Percentiles rank a stretch among this genome's conserved stretches.
Conservation (phyloP, 2,113 vertebrate genomes). For the Passerina amoena region DNA sequence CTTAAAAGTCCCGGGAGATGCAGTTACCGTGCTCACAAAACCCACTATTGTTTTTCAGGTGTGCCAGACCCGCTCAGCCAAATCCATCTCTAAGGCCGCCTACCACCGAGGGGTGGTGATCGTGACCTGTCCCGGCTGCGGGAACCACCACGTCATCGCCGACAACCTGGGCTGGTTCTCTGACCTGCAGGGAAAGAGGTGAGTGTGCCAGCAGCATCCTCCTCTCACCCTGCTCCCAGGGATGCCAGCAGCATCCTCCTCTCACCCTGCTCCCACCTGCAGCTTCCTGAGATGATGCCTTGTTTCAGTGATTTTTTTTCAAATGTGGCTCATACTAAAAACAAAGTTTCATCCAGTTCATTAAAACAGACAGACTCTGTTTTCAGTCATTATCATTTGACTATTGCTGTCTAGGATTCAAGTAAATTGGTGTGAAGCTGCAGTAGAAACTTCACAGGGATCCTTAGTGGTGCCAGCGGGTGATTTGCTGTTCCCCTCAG, state of each 20-base stretch:
- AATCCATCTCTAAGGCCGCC: slow-evolving; percentile 87
- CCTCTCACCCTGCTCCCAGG: neutral
- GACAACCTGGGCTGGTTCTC: slow-evolving; percentile 96
- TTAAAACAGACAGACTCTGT: rapidly evolving
- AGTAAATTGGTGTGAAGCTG: rapidly evolving
- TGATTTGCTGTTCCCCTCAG: neutral
- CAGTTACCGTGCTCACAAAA: rapidly evolving
- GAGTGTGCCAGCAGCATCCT: neutral
- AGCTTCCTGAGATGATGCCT: rapidly evolving
- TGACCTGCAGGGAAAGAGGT: slow-evolving; percentile 84
- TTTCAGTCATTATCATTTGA: neutral
- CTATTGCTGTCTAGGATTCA: rapidly evolving
- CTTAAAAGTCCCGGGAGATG: rapidly evolving
- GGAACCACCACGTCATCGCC: slow-evolving; percentile 90
- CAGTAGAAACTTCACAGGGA: neutral
- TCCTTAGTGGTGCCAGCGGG: neutral
- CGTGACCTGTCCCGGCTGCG: slow-evolving; percentile 88
- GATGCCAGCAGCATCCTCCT: neutral
- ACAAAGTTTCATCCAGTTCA: rapidly evolving
- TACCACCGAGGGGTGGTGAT: slow-evolving; percentile 92
- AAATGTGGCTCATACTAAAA: rapidly evolving
- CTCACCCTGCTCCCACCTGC: neutral
- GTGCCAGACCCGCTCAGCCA: slow-evolving; percentile 83
- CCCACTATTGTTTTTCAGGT: slow-evolving; percentile 70
- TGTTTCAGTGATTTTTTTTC: rapidly evolving